Conservation (phyloP, 2,888 invertebrate species). For the Spilosoma lubricipeda region DNA sequence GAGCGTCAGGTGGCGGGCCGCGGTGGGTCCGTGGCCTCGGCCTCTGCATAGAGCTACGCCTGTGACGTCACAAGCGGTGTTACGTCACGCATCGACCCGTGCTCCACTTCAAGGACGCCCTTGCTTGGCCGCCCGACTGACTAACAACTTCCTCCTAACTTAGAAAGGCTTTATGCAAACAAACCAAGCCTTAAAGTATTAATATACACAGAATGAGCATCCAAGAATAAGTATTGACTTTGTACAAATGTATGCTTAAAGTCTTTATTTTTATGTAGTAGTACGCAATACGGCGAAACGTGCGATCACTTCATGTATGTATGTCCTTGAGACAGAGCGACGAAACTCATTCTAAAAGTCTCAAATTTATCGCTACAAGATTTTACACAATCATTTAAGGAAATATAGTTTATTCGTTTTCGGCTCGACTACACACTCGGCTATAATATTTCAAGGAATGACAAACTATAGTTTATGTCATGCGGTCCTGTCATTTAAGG, state of each 20-base stretch:
- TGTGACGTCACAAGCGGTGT: constrained; percentile 77
- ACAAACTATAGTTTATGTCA: neutral
- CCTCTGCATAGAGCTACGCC: constrained; percentile 71
- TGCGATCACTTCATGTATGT: constrained; percentile 22
- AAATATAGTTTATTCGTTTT: constrained; percentile 1
- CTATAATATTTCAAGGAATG: neutral
- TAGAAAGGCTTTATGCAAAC: constrained; percentile 54
- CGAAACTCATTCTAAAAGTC: constrained; percentile 22
- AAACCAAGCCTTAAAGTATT: constrained; percentile 40
- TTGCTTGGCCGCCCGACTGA: constrained; percentile 65
- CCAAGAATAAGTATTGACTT: constrained; percentile 40
- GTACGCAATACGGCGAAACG: constrained; percentile 17
- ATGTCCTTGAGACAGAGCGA: constrained; percentile 26
- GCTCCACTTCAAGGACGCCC: constrained; percentile 81
- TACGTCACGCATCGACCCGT: constrained; percentile 83
- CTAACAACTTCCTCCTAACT: constrained; percentile 70
- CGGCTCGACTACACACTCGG: neutral
- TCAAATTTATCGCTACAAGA: constrained; percentile 10
- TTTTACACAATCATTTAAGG: constrained; percentile 12
- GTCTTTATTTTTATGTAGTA: constrained; percentile 16
- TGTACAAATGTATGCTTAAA: constrained; percentile 37
- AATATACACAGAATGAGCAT: constrained; percentile 30
- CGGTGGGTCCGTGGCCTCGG: constrained; percentile 63
- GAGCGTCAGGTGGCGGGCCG: constrained; percentile 55
- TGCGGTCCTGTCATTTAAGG: neutral